Base-by-base conservation (phyloP, 2,888 invertebrate species). In the Spodoptera exigua region DNA sequence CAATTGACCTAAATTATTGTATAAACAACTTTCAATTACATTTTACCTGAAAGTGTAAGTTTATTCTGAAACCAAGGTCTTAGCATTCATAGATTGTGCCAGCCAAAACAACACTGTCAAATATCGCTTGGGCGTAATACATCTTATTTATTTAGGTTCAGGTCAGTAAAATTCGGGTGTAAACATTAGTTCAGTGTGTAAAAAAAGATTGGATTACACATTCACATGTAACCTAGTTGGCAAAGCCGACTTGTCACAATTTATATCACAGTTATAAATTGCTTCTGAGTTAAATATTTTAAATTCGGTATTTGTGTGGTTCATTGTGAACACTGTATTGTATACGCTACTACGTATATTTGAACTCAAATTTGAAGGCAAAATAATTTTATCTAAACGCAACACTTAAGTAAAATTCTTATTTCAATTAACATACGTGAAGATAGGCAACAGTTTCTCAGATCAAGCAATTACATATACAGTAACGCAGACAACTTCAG, bases 221-320 rank as follows among this genome's bases (percentile, higher is more conserved):
- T 27, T 27, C 68, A 61, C 76, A 61, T 53, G 71, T 87, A 85
- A 88, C 88, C 87, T 67, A 89, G 81, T 89, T 89, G 89, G 88
- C 88, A 84, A 61, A 49, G 27, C 59, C 61, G 17, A 51, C 43
- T 59, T 77, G 83, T 78, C 80, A 78, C 74, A 74, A 74, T 81
- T 79, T 82, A 82, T 78, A 77, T 77, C 54, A 72, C 66, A 53
- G 70, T 77, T 74, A 82, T 81, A 79, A 64, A 81, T 78, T 63
- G 67, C 78, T 82, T 81, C 82, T 82, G 83, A 81, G 83, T 82
- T 80, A 71, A 56, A 27, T n/a, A n/a, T 9, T 27, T 27, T 27
- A 9, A 27, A 27, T 5, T 27, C 27, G 9, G 27, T n/a, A n/a
- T n/a, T n/a, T n/a, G 9, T 27, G 27, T 9, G 27, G 27, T 27